These are phyloP conservation scores for Patiria pectinifera DNA, from an alignment of 53 echinoderm and acorn worm genomes.

Conservation along the genomic window DNA sequence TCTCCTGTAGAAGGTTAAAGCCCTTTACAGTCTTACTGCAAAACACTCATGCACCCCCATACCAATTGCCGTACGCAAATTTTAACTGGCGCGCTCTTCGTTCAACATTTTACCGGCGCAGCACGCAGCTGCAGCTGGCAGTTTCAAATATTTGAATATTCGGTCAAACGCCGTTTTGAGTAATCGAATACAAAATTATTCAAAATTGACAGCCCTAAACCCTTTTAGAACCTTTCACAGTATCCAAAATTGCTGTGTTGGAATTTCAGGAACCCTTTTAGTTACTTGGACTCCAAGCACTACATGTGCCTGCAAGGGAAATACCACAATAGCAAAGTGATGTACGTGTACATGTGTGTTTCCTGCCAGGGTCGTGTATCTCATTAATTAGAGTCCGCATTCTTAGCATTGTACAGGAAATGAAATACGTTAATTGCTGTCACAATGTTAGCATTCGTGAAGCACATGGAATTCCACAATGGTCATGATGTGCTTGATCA, in stretches of 20 bases:
- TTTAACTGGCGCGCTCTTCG: no score
- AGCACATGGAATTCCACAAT: not conserved
- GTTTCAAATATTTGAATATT: no score
- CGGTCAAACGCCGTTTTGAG: no score
- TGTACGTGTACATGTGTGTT: not conserved
- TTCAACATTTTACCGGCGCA: no score
- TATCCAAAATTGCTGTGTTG: not conserved
- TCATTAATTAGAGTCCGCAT: conserved; percentile 26
- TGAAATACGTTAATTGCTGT: not conserved
- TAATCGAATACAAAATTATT: no score
- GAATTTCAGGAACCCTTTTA: not conserved
- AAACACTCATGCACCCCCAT: no score
- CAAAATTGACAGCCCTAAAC: no score
- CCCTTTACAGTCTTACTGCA: no score
- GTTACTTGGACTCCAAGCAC: not conserved
- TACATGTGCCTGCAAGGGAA: not conserved
- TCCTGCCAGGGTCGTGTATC: not conserved
- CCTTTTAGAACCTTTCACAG: no score
- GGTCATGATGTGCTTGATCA: not conserved
- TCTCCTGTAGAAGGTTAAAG: no score
- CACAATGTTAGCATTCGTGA: conserved; percentile 11
- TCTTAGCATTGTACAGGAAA: conserved; percentile 25
- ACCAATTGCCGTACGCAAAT: no score
- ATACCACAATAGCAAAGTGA: not conserved
- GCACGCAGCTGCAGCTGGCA: no score